These are phyloP conservation scores for Emydura subglobosa DNA, from an alignment of 2,113 vertebrate genomes.

Conservation along the genomic window DNA sequence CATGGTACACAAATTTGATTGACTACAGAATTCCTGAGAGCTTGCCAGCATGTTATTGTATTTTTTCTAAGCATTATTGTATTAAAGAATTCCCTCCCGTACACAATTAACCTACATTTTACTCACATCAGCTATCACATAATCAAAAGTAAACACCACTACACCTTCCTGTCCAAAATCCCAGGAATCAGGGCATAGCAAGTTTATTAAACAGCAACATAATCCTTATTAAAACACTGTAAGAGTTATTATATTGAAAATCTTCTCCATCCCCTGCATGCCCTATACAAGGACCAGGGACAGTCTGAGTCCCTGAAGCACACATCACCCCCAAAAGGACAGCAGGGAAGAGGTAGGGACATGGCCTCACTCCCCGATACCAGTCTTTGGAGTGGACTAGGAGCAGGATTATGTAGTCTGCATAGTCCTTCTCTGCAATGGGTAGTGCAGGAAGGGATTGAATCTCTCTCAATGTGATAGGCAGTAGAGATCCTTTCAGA, in stretches of 20 bases:
- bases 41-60: neutral
- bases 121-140: neutral
- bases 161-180: neutral
- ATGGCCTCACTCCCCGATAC: neutral
- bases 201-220: neutral
- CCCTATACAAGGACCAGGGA: neutral
- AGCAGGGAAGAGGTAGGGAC: neutral
- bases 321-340: accelerated
- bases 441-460: neutral
- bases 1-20: neutral
- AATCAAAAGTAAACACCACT: neutral
- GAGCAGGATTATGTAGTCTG: neutral
- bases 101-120: neutral
- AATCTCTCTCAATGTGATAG: neutral
- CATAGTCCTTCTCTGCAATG: neutral
- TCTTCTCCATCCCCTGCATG: neutral
- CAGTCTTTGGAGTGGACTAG: neutral
- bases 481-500: neutral
- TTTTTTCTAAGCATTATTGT: neutral
- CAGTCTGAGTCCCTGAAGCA: neutral
- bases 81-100: neutral
- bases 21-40: neutral
- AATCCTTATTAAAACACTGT: neutral
- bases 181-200: neutral
- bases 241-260: neutral